Conservation (phyloP, 2,797 vertebrate species). For the Sebastes miniatus region DNA sequence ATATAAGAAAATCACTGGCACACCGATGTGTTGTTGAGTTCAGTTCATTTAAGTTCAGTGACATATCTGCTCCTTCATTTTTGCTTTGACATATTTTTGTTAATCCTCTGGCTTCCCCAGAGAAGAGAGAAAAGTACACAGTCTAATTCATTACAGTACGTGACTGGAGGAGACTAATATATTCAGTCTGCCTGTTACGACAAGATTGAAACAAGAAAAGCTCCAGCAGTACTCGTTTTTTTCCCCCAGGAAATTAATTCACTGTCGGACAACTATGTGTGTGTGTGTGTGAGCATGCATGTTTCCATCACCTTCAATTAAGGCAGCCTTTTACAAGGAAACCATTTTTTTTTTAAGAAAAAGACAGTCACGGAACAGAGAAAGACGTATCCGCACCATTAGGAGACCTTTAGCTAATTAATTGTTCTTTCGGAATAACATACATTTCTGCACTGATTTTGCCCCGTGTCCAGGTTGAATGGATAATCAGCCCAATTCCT, state of each 20-base stretch:
- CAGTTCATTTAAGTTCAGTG: background rate
- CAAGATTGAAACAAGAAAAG: constrained; percentile 47
- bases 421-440: background rate
- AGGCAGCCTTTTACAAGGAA: constrained; percentile 3
- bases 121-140: constrained; percentile 8
- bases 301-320: constrained; percentile 4
- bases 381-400: constrained; percentile 18
- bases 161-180: constrained; percentile 24
- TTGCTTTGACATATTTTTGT: constrained; percentile 24
- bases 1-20: background rate
- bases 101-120: background rate
- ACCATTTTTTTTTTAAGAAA: constrained; percentile 4
- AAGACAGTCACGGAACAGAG: background rate
- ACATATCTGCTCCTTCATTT: background rate
- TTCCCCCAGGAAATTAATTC: constrained; percentile 39
- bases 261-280: constrained; percentile 18
- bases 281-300: background rate
- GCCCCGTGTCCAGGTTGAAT: background rate
- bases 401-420: constrained; percentile 14
- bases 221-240: background rate
- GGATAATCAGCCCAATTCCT: background rate
- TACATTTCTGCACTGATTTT: background rate
- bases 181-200: constrained; percentile 20
- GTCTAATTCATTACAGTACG: constrained; percentile 34
- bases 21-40: background rate